Conservation (phyloP, 2,113 vertebrate genomes). For the Oncorhynchus gorbuscha region DNA sequence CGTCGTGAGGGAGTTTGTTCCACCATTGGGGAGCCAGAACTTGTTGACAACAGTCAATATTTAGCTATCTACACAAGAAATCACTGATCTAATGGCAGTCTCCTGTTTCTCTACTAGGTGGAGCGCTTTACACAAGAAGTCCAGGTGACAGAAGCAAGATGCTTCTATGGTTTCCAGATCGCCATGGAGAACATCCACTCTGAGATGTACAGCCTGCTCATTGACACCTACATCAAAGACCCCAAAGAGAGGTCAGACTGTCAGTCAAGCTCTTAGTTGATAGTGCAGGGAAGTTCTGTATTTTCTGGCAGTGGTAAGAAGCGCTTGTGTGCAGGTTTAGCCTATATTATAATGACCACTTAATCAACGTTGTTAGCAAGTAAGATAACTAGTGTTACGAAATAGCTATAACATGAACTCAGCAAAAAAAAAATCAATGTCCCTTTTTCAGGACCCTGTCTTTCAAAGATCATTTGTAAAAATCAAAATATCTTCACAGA, state of each 20-base stretch:
- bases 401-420: too few relatives aligned
- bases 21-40: too few relatives aligned
- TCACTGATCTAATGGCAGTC: not conserved
- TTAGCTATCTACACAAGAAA: too few relatives aligned
- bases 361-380: too few relatives aligned
- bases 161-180: constrained; percentile 98
- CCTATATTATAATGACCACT: too few relatives aligned
- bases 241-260: constrained; percentile 79
- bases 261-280: not conserved
- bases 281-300: not conserved
- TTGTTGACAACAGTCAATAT: too few relatives aligned
- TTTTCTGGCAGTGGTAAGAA: constrained; percentile 62
- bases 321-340: constrained; percentile 20
- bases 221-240: constrained; percentile 95
- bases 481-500: too few relatives aligned
- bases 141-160: constrained; percentile 92
- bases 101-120: constrained; percentile 75
- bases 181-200: constrained; percentile 99
- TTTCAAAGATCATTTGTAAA: too few relatives aligned
- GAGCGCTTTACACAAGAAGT: constrained; percentile 96
- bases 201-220: constrained; percentile 98
- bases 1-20: too few relatives aligned
- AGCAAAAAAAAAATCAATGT: too few relatives aligned
- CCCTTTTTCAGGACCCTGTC: too few relatives aligned
- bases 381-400: too few relatives aligned